Conservation (phyloP, 2,113 vertebrate genomes). For the Proteles cristata region DNA sequence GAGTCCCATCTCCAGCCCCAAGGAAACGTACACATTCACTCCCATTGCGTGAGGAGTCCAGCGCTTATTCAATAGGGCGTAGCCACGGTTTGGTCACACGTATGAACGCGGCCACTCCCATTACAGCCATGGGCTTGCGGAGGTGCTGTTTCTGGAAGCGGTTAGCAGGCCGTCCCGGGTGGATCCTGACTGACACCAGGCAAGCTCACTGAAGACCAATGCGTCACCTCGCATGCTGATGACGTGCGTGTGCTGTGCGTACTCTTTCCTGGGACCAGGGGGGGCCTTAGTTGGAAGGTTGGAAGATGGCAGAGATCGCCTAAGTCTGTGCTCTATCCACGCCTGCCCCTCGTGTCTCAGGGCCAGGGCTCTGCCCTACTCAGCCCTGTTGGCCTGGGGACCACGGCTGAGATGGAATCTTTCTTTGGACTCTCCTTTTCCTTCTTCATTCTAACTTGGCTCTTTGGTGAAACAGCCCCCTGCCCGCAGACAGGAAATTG, state of each 20-base stretch:
- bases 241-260: neutral
- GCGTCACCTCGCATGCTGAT: no score
- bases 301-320: neutral
- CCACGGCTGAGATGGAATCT: neutral
- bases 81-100: neutral
- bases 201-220: neutral
- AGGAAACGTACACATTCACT: neutral
- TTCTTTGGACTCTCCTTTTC: neutral
- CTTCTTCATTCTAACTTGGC: neutral
- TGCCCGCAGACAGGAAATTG: no score
- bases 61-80: neutral
- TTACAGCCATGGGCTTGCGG: neutral
- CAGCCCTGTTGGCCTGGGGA: neutral
- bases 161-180: neutral
- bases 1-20: neutral
- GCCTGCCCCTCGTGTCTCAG: no score
- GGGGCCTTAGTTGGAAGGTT: neutral
- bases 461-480: neutral
- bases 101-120: neutral
- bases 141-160: neutral
- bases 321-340: neutral
- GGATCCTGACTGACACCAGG: neutral
- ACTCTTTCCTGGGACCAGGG: neutral
- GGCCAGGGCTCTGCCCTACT: neutral
- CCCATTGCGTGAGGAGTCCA: no score